Base-by-base conservation (phyloP, 2,888 invertebrate species). In the Apeira syringaria region DNA sequence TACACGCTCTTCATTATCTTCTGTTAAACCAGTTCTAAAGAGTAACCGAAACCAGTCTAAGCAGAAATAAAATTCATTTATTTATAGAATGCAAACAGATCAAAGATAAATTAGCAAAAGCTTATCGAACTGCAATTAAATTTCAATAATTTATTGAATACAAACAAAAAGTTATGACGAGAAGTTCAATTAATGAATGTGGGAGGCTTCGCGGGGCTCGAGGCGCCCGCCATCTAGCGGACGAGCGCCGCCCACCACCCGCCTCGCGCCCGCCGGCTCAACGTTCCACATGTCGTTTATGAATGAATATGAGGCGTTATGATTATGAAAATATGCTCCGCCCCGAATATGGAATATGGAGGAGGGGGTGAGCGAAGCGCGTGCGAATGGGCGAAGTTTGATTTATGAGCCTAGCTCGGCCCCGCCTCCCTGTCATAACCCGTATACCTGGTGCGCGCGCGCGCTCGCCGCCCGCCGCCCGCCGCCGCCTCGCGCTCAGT, bases 371-470 rank as follows among this genome's bases (percentile, higher is more conserved):
- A 73, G 80, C 79, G 89, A 84, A 87, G 88, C 92, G 92, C 92
- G 92, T 92, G 92, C 91, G 90, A 89, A 90, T 88, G 89, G 90
- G 85, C 88, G 85, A 89, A 88, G 92, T 92, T 92, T 92, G 92
- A 92, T 92, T 92, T 92, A 92, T 92, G 92, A 93, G 91, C 84
- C 83, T 77, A 78, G 84, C 84, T 80, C 82, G 91, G 90, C 91
- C 76, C 92, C 92, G 92, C 92, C 93, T 76, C 91, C 90, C 91
- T 92, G 92, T 93, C 92, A 93, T 93, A 93, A 93, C 92, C n/a
- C 91, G 91, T 77, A 76, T 86, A 87, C 84, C 89, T 88, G 90
- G 91, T 91, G 92, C 91, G 92, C 92, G 92, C 91, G 89, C 87
- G 89, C 83, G 83, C 74, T 59, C 63, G 70, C 66, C 75, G 76